phyloP scores from a whole-genome alignment of 2,113 vertebrate genomes.

The Chloroceryle aenea region DNA sequence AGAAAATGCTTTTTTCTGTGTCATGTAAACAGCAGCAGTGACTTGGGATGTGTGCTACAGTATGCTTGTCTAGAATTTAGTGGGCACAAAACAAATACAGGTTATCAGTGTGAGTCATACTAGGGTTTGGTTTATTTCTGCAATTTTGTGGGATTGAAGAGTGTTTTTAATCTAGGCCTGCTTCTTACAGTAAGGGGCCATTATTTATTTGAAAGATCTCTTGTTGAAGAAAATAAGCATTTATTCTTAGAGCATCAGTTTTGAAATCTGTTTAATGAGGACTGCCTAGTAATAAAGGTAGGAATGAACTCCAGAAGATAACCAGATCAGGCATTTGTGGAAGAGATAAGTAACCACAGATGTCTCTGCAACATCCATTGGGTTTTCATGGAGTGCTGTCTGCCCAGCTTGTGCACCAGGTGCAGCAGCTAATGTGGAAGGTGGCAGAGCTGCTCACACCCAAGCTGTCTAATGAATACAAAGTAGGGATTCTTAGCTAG shows the following conservation, averaged over 20 bases:
- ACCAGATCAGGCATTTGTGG: not conserved
- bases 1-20: not conserved
- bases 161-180: not conserved
- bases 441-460: not conserved
- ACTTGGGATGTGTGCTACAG: not conserved
- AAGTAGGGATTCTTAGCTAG: not conserved
- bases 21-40: not conserved
- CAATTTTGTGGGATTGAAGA: not conserved
- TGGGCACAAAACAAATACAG: not conserved
- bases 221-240: not conserved
- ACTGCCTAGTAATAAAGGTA: not conserved
- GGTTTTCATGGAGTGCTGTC: not conserved
- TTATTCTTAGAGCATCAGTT: not conserved
- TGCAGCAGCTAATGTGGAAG: not conserved
- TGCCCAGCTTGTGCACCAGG: not conserved
- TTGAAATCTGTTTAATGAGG: not conserved
- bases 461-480: not conserved
- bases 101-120: not conserved
- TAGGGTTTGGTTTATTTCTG: not conserved
- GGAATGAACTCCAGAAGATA: not conserved
- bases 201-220: not conserved
- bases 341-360: not conserved
- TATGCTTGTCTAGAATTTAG: not conserved
- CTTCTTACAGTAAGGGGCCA: not conserved
- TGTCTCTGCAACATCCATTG: not conserved